A percentile compares a stretch with the other conserved stretches of the same genome.
Conservation (phyloP, 2,888 invertebrate genomes). For the Bellardia pandia region DNA sequence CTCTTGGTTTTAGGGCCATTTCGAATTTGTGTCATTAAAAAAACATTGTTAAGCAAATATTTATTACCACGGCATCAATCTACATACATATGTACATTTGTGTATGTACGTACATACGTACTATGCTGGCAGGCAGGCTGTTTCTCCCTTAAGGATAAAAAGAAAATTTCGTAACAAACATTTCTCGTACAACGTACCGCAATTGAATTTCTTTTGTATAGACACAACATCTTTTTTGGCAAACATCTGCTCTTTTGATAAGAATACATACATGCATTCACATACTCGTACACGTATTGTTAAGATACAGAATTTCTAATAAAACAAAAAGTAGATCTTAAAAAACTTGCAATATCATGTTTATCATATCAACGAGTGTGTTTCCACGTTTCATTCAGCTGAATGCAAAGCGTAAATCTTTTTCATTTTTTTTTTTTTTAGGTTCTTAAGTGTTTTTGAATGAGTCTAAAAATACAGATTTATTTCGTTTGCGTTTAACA, state of each 20-base stretch:
- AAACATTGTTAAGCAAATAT: conserved; percentile 31
- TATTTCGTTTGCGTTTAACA: neutral
- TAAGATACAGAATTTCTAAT: conserved; percentile 4
- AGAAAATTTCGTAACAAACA: conserved; percentile 17
- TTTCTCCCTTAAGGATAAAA: conserved; percentile 29
- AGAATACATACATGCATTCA: neutral
- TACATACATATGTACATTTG: neutral
- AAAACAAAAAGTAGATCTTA: neutral
- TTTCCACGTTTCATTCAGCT: neutral
- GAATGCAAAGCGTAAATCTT: neutral
- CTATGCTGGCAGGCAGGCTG: too few species aligned
- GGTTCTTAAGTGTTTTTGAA: conserved; percentile 19
- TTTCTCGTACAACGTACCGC: neutral
- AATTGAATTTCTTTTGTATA: conserved; percentile 18
- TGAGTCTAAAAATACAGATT: conserved; percentile 9
- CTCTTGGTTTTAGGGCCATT: neutral
- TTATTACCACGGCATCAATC: neutral
- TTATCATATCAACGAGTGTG: neutral
- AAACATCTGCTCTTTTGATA: conserved; percentile 52
- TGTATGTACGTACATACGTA: neutral
- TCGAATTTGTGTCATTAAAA: conserved; percentile 11
- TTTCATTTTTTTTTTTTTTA: neutral
- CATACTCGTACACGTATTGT: too few species aligned
- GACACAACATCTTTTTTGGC: neutral
- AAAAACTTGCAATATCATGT: conserved; percentile 21